These are phyloP conservation scores for Piprites chloris DNA, from an alignment of 2,113 vertebrate species.

Conservation along the genomic window DNA sequence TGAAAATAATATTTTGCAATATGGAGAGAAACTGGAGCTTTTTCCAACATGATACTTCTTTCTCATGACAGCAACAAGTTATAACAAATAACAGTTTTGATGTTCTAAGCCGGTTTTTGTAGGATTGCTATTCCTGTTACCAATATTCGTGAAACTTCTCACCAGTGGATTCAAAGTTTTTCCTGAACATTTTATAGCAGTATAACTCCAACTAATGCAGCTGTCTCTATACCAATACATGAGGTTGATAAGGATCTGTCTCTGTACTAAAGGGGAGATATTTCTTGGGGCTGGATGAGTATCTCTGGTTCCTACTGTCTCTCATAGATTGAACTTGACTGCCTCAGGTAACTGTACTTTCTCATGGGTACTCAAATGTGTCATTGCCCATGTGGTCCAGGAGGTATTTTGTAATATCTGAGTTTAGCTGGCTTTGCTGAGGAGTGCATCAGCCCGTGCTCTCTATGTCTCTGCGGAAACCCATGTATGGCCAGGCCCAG, in stretches of 20 bases:
- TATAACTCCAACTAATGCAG: not conserved
- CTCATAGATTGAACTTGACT: not conserved
- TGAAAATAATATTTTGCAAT: not conserved
- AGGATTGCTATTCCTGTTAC: not conserved
- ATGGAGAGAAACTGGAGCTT: not conserved
- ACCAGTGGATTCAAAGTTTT: not conserved
- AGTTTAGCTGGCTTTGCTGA: not conserved
- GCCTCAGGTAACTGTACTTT: not conserved
- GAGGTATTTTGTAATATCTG: not conserved
- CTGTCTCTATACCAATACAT: not conserved
- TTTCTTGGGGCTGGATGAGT: not conserved
- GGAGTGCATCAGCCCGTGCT: not conserved
- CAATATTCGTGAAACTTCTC: not conserved
- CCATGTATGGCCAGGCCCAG: not conserved
- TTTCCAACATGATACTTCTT: not conserved
- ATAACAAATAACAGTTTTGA: not conserved
- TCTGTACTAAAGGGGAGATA: not conserved
- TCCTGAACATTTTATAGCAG: not conserved
- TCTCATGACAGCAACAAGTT: not conserved
- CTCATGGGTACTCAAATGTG: not conserved
- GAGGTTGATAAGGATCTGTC: not conserved
- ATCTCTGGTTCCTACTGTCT: not conserved
- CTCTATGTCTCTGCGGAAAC: not conserved
- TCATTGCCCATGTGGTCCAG: not conserved
- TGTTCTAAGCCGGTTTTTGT: not conserved